Percentiles rank a stretch among this genome's conserved stretches.
Evolutionary conservation across 2,113 vertebrate species (phyloP).

Genomic region (Rhynchopsitta pachyrhyncha): DNA sequence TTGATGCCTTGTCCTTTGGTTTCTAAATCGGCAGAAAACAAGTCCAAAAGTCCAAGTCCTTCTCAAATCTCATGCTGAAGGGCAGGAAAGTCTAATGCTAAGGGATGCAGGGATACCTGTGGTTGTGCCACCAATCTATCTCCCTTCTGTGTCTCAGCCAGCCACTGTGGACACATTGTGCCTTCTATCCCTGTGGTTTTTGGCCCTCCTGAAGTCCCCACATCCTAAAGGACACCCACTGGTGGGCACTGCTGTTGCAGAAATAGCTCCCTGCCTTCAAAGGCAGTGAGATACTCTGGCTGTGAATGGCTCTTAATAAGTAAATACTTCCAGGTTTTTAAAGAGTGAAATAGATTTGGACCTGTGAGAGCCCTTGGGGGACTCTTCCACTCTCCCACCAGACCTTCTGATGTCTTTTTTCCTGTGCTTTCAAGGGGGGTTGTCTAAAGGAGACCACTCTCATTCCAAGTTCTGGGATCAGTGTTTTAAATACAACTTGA

Average conservation of each 20-base stretch:
- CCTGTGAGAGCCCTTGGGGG: not conserved
- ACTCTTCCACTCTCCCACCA: not conserved
- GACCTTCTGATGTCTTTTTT: not conserved
- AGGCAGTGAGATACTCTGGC: not conserved
- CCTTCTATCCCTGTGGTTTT: not conserved
- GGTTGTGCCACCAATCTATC: fast-evolving
- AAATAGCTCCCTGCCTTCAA: not conserved
- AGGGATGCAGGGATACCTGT: not conserved
- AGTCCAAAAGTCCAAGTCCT: not conserved
- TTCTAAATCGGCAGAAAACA: not conserved
- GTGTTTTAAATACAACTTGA: not conserved
- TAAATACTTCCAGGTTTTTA: not conserved
- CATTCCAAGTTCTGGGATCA: not conserved
- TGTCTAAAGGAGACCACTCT: not conserved
- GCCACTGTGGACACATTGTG: fast-evolving
- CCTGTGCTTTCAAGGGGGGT: not conserved
- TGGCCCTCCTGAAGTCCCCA: not conserved
- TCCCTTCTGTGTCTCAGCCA: not conserved
- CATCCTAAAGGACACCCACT: fast-evolving
- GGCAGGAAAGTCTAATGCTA: not conserved
- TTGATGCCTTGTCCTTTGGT: not conserved
- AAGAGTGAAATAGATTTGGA: not conserved
- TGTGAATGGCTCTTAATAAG: not conserved
- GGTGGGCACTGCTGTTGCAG: not conserved
- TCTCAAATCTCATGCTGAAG: not conserved